Percentiles rank a stretch among this genome's conserved stretches.
These are phyloP conservation scores for Tachina fera DNA, from an alignment of 2,888 invertebrate genomes.

Conservation along the genomic window DNA sequence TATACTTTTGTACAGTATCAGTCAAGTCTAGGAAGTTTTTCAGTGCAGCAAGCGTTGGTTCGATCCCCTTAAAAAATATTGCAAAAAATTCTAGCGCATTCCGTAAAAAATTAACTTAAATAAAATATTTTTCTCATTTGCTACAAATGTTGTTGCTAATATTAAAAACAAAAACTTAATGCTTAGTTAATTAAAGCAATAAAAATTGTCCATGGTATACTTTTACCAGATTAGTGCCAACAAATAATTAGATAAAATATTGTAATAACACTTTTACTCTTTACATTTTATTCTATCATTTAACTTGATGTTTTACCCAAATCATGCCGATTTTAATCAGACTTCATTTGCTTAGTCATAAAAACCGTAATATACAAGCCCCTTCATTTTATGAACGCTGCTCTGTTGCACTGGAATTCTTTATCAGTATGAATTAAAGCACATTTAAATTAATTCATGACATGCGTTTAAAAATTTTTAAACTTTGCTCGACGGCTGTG, in stretches of 20 bases:
- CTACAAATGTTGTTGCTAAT: too few species aligned
- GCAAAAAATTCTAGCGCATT: too few species aligned
- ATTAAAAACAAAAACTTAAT: too few species aligned
- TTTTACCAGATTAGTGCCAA: background rate
- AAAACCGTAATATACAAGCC: conserved; percentile 22
- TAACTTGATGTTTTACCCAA: conserved; percentile 2
- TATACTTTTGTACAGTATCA: too few species aligned
- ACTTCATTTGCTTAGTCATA: conserved; percentile 26
- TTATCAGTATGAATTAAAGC: conserved; percentile 20
- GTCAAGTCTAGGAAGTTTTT: too few species aligned
- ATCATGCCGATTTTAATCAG: conserved; percentile 32
- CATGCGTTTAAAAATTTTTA: background rate
- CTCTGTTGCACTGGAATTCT: background rate
- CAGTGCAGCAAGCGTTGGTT: too few species aligned
- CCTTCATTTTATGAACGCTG: background rate
- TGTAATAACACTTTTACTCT: background rate
- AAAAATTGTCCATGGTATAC: conserved; percentile 9
- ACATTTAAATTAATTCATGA: background rate
- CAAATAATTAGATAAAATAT: conserved; percentile 34
- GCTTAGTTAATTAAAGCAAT: background rate
- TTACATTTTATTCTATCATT: conserved; percentile 14
- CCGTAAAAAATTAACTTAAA: too few species aligned
- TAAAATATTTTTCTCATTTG: background rate
- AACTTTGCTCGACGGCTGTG: conserved; percentile 15
- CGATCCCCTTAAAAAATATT: too few species aligned